Evolutionary conservation across 2,888 invertebrate species (phyloP).

Genomic region (Dryocosmus kuriphilus): DNA sequence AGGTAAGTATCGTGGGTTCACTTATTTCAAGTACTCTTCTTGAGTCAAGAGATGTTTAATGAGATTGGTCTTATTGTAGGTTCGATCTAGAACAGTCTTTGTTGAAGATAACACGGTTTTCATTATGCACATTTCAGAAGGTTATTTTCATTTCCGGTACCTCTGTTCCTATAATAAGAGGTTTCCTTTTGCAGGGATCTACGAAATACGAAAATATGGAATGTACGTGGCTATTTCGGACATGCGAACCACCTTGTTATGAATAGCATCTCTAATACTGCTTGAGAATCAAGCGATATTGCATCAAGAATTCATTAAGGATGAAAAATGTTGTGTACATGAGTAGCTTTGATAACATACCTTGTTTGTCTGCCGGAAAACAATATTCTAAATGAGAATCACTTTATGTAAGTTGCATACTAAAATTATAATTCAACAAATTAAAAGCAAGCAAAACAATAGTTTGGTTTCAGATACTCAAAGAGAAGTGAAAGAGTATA

Average conservation of each 20-base stretch:
- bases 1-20: not conserved
- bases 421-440: too few relatives aligned
- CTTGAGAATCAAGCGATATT: conserved; percentile 24
- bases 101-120: not conserved
- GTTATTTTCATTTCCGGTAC: not conserved
- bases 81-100: not conserved
- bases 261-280: conserved; percentile 4
- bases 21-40: too few relatives aligned
- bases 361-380: not conserved
- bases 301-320: conserved; percentile 28
- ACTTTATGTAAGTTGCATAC: too few relatives aligned
- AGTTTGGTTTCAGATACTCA: too few relatives aligned
- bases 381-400: not conserved
- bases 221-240: not conserved
- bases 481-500: too few relatives aligned
- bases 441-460: too few relatives aligned
- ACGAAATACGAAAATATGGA: not conserved
- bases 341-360: not conserved
- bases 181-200: too few relatives aligned
- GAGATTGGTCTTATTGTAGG: not conserved
- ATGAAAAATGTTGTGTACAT: conserved; percentile 20
- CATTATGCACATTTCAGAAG: not conserved
- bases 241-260: conserved; percentile 1
- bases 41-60: not conserved
- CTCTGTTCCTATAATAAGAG: too few relatives aligned